Base-by-base conservation (phyloP, 2,113 vertebrate species). In the Psettodes erumei region DNA sequence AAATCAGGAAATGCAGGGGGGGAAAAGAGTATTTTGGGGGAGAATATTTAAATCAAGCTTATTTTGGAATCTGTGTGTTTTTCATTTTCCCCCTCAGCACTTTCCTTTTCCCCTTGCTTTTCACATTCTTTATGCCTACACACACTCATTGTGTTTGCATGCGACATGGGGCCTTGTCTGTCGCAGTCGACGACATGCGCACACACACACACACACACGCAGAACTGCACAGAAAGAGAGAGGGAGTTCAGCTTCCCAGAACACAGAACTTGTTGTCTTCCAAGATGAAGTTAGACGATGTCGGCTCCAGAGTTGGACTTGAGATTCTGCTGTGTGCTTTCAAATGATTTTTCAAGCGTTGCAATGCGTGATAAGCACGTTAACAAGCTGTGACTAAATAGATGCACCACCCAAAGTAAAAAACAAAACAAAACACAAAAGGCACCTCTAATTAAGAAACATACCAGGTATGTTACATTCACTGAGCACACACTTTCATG, bases 121-220 rank as follows among this genome's bases (percentile, higher is more conserved):
- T 70, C 66, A 79, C 82, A 90, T 91, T 89, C 72, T 63, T 84
- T 50, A 75, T 72, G 74, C 81, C 78, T 51, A 88, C 82, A 71
- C 72, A 59, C 63, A 62, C 51, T 70, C 82, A 80, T 81, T 83
- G 75, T 84, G 59, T 71, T 70, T 56, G 55, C 72, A 71, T 66
- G 61, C 18, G 6, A 81, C 54, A 76, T 28, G 58, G 35, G 6
- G 32, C 55, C 8, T 5, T 70, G 27, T 56, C 38, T 71, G 60
- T 25, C 77, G 53, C 68, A 73, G 42, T 16, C 43, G 48, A 12
- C 48, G 30, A 59, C 58, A 68, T 66, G 16, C 35, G 42, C 47
- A 67, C 48, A 23, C 56, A 59, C 45, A 65, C 71, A 18, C 40
- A 37, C 48, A 68, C 42, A 25, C 47, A n/a, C 10, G 11, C n/a